These are phyloP conservation scores for Ochotona curzoniae DNA, from an alignment of 2,113 vertebrate species.

Conservation along the genomic window DNA sequence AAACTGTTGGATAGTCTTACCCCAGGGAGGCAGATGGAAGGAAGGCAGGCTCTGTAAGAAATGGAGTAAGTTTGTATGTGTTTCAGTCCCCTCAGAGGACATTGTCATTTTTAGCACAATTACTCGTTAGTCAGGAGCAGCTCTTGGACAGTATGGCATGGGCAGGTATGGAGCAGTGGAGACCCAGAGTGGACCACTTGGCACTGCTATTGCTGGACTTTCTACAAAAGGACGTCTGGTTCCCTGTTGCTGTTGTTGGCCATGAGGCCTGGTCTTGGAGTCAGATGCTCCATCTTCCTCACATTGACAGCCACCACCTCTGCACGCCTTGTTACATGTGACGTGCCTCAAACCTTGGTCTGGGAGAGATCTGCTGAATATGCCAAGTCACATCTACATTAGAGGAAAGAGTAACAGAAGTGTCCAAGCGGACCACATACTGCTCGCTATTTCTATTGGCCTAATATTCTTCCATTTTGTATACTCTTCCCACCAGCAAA, in stretches of 20 bases:
- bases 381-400: background rate
- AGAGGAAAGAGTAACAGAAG: background rate
- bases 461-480: background rate
- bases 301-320: background rate
- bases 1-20: background rate
- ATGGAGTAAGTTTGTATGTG: background rate
- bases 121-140: background rate
- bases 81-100: background rate
- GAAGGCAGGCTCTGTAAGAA: background rate
- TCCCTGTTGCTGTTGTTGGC: background rate
- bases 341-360: background rate
- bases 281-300: background rate
- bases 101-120: background rate
- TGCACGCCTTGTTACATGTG: background rate
- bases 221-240: background rate
- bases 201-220: background rate
- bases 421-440: background rate
- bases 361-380: background rate
- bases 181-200: background rate
- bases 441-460: background rate
- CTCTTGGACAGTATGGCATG: background rate
- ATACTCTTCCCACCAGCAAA: background rate
- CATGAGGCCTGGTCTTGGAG: background rate
- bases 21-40: background rate
- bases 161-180: background rate